Evolutionary conservation across 2,888 invertebrate species (phyloP), one percentile per base, ranked within the genome.

Genomic region (Entomobrya proxima): DNA sequence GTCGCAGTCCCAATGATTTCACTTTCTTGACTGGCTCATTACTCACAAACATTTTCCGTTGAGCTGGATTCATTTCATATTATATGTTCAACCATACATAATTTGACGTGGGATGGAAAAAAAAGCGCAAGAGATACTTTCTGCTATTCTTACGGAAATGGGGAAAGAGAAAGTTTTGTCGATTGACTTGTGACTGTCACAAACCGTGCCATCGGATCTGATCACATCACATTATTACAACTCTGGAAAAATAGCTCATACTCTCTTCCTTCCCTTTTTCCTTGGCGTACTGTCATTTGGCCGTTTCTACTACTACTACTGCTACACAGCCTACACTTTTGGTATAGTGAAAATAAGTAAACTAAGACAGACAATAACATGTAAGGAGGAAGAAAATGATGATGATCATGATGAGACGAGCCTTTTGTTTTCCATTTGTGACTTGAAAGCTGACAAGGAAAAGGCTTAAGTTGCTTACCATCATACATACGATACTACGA

Each of bases 141-240:
- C 5, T 50, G 18, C 50, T 50, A 18, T 50, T 13, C 50, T 50
- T 18, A 35, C 18, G 35, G 37, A 32, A 32, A 32, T n/a, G 58
- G 7, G 37, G 35, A 67, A 64, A 52, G 15, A 69, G 58, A 84
- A 78, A 78, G 85, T 85, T 85, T 85, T 78, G 85, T 85, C 85
- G 85, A 85, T 85, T 85, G 85, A 85, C 85, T 85, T 85, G 85
- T 78, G 85, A 85, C 85, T 85, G 78, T 84, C 83, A 84, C 83
- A 84, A 84, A 84, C 77, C 83, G 83, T 85, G 85, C 85, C 85
- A 74, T 85, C 78, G 78, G 61, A 85, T 85, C 74, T 61, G 83
- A 84, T 84, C 85, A 61, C 85, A 79, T 78, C 78, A 72, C 85
- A 77, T 85, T 50, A 83, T 27, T 58, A 30, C 30, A 47, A 50